Conservation (phyloP, 2,113 vertebrate species). For the Pipa parva region DNA sequence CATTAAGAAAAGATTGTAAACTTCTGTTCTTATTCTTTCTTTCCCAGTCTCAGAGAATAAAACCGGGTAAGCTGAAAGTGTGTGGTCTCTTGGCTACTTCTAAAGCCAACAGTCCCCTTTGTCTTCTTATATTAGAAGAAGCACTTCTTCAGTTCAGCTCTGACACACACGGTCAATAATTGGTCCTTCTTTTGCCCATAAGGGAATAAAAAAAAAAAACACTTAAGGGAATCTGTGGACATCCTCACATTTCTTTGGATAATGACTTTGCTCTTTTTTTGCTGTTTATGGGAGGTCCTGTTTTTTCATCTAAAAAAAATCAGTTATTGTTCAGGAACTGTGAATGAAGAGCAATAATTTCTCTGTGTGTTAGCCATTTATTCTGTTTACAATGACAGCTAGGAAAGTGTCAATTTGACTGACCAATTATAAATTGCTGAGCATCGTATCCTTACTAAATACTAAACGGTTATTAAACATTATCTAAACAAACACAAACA, state of each 20-base stretch:
- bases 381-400: too few relatives aligned
- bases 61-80: constrained; percentile 24
- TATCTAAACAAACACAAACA: too few relatives aligned
- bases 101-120: constrained; percentile 21
- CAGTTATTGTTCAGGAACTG: too few relatives aligned
- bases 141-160: constrained; percentile 10
- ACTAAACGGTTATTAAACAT: too few relatives aligned
- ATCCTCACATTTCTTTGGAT: not conserved
- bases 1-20: constrained; percentile 16
- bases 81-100: constrained; percentile 36
- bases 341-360: too few relatives aligned
- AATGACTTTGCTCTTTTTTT: not conserved
- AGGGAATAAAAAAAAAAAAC: not conserved
- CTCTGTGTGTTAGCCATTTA: too few relatives aligned
- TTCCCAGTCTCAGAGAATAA: constrained; percentile 30
- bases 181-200: constrained; percentile 19
- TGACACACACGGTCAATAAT: constrained; percentile 16
- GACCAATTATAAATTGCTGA: too few relatives aligned
- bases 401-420: too few relatives aligned
- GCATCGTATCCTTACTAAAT: too few relatives aligned
- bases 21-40: constrained; percentile 16
- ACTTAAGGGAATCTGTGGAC: not conserved
- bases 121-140: constrained; percentile 22
- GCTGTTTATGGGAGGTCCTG: too few relatives aligned
- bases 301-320: too few relatives aligned